Conservation (phyloP, 2,888 invertebrate species). For the Latrodectus elegans region DNA sequence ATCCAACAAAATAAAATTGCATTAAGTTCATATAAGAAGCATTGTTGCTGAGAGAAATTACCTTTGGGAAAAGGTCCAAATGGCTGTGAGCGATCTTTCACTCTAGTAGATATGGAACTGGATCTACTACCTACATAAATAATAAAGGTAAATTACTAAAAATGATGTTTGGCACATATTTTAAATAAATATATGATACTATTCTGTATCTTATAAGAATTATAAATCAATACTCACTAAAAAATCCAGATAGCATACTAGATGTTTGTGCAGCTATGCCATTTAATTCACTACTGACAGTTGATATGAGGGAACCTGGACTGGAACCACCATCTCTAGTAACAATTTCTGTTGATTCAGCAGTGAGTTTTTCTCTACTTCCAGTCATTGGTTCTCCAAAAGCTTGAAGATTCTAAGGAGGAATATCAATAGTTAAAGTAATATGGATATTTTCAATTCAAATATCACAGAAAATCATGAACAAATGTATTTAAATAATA, state of each 20-base stretch:
- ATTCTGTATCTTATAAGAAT: too few relatives aligned
- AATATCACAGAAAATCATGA: neutral
- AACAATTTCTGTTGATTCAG: slow-evolving; percentile 60
- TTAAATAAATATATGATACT: too few relatives aligned
- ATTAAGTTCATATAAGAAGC: too few relatives aligned
- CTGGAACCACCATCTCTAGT: slow-evolving; percentile 69
- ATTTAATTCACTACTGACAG: slow-evolving; percentile 93
- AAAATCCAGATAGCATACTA: slow-evolving; percentile 95
- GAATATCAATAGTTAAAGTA: neutral
- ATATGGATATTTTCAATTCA: slow-evolving; percentile 11
- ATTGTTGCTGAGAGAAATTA: slow-evolving; percentile 55
- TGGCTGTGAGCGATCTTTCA: slow-evolving; percentile 74
- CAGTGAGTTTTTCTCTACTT: slow-evolving; percentile 23
- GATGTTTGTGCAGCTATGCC: slow-evolving; percentile 94
- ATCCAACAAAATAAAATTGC: too few relatives aligned
- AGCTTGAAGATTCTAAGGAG: slow-evolving; percentile 74
- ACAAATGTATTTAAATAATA: neutral
- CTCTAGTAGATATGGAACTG: slow-evolving; percentile 70
- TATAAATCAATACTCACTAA: slow-evolving; percentile 79
- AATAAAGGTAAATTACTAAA: neutral
- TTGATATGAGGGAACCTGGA: slow-evolving; percentile 84
- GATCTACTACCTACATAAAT: slow-evolving; percentile 63
- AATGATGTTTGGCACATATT: neutral
- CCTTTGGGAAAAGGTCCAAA: slow-evolving; percentile 87
- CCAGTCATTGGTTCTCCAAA: slow-evolving; percentile 75